A percentile compares a stretch with the other conserved stretches of the same genome.
phyloP scores from a whole-genome alignment of 2,888 invertebrate genomes.

The Conistra vaccinii region DNA sequence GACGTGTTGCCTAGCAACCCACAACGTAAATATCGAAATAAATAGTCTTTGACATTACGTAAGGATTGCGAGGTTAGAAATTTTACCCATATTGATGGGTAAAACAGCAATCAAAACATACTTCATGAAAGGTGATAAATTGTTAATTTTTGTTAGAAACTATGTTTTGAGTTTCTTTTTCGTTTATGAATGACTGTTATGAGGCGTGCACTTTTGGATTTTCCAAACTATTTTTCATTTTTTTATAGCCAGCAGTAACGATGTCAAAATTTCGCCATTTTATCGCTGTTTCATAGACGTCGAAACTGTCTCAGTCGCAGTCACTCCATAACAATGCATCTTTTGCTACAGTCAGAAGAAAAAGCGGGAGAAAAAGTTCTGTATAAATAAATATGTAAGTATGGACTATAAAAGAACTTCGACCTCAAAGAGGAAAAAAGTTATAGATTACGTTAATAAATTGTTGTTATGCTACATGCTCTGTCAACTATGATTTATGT shows the following conservation, averaged over 20 bases:
- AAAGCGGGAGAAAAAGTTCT: conserved; percentile 27
- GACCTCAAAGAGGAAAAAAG: conserved; percentile 37
- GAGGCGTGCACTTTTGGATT: too few relatives aligned
- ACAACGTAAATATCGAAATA: too few relatives aligned
- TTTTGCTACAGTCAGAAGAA: conserved; percentile 49
- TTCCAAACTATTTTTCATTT: too few relatives aligned
- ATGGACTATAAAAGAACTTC: conserved; percentile 26
- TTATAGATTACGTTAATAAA: conserved; percentile 49
- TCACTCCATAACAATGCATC: conserved; percentile 58
- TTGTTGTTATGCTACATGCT: conserved; percentile 38
- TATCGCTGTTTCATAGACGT: conserved; percentile 25
- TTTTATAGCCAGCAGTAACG: conserved; percentile 13
- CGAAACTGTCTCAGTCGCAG: conserved; percentile 33
- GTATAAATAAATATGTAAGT: conserved; percentile 53
- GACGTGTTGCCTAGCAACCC: too few relatives aligned
- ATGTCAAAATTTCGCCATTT: conserved; percentile 10
- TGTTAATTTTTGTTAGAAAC: too few relatives aligned
- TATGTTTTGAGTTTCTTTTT: too few relatives aligned
- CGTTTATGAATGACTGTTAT: too few relatives aligned
- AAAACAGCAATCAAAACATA: too few relatives aligned
- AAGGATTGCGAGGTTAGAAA: too few relatives aligned
- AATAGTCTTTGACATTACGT: too few relatives aligned
- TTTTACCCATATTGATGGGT: too few relatives aligned
- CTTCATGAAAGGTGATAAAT: too few relatives aligned
- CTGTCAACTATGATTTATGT: conserved; percentile 47